phyloP scores from a whole-genome alignment of 2,113 vertebrate genomes.

The Condylura cristata region DNA sequence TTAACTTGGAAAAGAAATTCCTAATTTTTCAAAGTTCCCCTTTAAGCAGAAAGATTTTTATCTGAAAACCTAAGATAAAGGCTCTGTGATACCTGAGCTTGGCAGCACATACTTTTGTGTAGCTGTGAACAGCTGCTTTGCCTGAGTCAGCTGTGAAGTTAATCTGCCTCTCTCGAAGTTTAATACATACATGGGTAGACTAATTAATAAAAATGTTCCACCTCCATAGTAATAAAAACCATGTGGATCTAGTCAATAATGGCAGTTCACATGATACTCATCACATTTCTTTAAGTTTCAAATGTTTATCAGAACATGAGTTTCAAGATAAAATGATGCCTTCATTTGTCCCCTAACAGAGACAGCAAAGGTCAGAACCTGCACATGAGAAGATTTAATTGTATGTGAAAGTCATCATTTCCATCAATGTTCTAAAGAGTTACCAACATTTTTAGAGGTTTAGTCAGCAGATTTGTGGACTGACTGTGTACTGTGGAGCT shows the following conservation, averaged over 20 bases:
- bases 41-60: background rate
- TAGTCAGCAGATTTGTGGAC: background rate
- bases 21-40: background rate
- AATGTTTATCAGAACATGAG: slow-evolving; percentile 40
- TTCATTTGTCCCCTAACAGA: background rate
- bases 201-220: background rate
- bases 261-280: background rate
- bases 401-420: background rate
- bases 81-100: slow-evolving; percentile 27
- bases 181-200: background rate
- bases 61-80: slow-evolving; percentile 41
- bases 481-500: background rate
- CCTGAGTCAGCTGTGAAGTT: slow-evolving; percentile 52
- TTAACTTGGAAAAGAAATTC: background rate
- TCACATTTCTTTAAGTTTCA: slow-evolving; percentile 35
- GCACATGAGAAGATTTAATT: background rate
- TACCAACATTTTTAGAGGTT: background rate
- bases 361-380: background rate
- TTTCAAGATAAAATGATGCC: background rate
- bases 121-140: slow-evolving; percentile 61
- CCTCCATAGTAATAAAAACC: background rate
- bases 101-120: slow-evolving; percentile 44
- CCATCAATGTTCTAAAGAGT: background rate
- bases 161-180: slow-evolving; percentile 31
- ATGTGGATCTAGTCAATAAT: slow-evolving; percentile 18